phyloP scores from a whole-genome alignment of 2,888 invertebrate genomes.

The Dynastes tityus region DNA sequence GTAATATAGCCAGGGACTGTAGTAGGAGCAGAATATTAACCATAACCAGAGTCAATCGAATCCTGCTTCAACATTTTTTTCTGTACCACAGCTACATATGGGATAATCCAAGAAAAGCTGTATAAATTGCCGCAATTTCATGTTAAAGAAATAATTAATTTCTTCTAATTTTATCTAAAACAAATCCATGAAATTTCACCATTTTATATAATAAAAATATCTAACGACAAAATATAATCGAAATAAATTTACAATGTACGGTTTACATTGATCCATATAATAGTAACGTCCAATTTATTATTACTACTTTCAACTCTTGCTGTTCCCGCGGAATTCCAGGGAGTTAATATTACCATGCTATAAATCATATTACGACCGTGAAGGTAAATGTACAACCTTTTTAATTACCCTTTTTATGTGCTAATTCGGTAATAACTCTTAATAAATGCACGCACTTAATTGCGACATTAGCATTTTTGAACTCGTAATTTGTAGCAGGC shows the following conservation, averaged over 20 bases:
- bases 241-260: background rate
- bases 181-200: no score
- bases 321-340: conserved; percentile 11
- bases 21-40: no score
- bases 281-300: conserved; percentile 2
- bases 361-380: conserved; percentile 14
- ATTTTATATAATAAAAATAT: no score
- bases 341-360: background rate
- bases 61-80: no score
- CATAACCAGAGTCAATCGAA: no score
- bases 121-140: no score
- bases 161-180: no score
- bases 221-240: no score
- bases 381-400: background rate
- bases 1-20: no score
- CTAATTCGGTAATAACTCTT: conserved; percentile 12
- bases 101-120: no score
- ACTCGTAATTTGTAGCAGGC: background rate
- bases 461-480: conserved; percentile 7
- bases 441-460: conserved; percentile 8
- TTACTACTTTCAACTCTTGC: background rate
- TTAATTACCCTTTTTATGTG: conserved; percentile 16
- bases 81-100: no score
- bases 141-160: no score
- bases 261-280: background rate